Evolutionary conservation across 2,113 vertebrate genomes (phyloP), one percentile per base, ranked within the genome.

Genomic region (Saccopteryx leptura): DNA sequence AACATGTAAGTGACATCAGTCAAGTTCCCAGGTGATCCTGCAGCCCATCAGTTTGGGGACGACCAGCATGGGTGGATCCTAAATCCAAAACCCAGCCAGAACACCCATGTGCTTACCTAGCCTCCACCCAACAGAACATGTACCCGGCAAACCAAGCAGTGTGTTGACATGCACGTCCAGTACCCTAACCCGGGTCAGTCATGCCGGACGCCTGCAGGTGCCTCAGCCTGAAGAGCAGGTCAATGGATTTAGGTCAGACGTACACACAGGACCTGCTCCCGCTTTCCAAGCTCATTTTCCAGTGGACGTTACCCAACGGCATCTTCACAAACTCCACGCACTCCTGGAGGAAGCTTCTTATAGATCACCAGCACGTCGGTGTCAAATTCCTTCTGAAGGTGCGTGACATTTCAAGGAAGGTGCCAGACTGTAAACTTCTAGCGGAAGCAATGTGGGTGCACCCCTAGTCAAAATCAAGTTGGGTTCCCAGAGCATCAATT

Each of bases 231-330:
- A 75, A 95, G 39, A 75, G 21, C 26, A 75, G 63, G 60, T 82
- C 86, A 86, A 31, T 9, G 54, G 58, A 56, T 63, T 78, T 11
- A 90, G 71, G 76, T 87, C 88, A 93, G 46, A 97, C 68, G 48
- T 69, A 56, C 58, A 75, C 5, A 80, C 4, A 66, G 76, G 12
- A 46, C 52, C 54, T 18, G 56, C 61, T 96, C 95, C 61, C 52
- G 84, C 54, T 33, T 94, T 80, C 80, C 86, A 76, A 93, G 28
- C 31, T 75, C 72, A 90, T 28, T n/a, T 95, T 76, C 93, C 76
- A 88, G 88, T 0, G 50, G 75, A 84, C 60, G 74, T 76, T 31
- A 89, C 23, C n/a, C 66, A 86, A 68, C 18, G 81, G 31, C 63
- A 33, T 69, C 90, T 93, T 81, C 60, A 71, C 68, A 78, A 96